These are phyloP conservation scores for Lutjanus erythropterus DNA, from an alignment of 2,113 vertebrate genomes.

Conservation along the genomic window DNA sequence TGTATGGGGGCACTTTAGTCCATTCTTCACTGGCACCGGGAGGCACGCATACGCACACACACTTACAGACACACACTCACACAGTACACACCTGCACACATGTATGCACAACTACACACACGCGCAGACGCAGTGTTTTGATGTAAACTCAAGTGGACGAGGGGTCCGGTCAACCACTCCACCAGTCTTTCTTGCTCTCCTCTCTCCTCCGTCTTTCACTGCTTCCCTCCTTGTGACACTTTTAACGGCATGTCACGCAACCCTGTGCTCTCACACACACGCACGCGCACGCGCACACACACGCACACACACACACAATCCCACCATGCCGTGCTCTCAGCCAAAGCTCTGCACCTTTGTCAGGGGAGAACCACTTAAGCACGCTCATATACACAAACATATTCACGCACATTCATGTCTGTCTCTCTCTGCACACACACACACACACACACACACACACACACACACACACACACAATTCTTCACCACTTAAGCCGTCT, in stretches of 20 bases:
- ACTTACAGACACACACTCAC: conserved; percentile 26
- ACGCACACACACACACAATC: conserved; percentile 18
- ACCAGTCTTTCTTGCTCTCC: conserved; percentile 36
- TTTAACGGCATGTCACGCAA: conserved; percentile 79
- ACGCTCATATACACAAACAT: conserved; percentile 65
- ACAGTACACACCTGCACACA: conserved; percentile 36
- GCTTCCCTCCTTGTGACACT: conserved; percentile 72
- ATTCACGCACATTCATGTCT: conserved; percentile 63
- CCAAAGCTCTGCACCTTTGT: conserved; percentile 68
- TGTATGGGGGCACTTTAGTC: conserved; percentile 79
- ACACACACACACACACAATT: conserved; percentile 25
- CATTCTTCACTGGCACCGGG: conserved; percentile 61
- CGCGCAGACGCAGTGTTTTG: conserved; percentile 64
- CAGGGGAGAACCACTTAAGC: conserved; percentile 73
- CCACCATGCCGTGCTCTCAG: conserved; percentile 69
- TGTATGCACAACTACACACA: conserved; percentile 32
- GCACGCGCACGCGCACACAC: conserved; percentile 18
- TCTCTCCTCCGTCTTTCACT: conserved; percentile 51
- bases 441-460: conserved; percentile 3
- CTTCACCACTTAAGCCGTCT: conserved; percentile 58
- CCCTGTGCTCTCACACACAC: conserved; percentile 47
- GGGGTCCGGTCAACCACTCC: conserved; percentile 62
- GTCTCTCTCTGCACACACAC: background rate
- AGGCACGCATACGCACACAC: conserved; percentile 42
- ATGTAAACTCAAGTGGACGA: conserved; percentile 76